phyloP scores from a whole-genome alignment of 2,797 vertebrate genomes.

The Lithobates pipiens region DNA sequence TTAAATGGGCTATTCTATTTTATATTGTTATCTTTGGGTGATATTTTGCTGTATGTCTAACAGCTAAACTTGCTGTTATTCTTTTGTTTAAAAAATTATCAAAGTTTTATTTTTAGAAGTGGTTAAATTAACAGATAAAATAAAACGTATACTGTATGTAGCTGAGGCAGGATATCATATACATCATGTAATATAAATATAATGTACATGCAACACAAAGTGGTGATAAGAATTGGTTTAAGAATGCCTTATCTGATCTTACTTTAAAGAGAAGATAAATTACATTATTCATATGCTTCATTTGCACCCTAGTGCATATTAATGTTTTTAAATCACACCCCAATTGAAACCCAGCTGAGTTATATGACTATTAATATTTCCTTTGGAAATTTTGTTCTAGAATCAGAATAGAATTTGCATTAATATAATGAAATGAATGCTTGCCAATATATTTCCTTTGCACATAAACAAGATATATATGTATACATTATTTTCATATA shows the following conservation, averaged over 20 bases:
- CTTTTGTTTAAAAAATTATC: neutral
- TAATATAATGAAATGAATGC: constrained; percentile 24
- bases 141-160: neutral
- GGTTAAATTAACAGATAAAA: neutral
- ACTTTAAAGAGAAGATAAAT: neutral
- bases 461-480: constrained; percentile 28
- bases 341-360: neutral
- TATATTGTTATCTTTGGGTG: too few species aligned
- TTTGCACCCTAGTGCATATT: constrained; percentile 1
- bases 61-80: neutral
- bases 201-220: neutral
- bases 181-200: neutral
- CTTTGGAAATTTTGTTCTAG: constrained; percentile 7
- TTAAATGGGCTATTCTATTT: too few species aligned
- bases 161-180: neutral
- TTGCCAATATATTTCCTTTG: constrained; percentile 29
- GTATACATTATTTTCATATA: constrained; percentile 33
- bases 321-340: constrained; percentile 17
- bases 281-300: neutral
- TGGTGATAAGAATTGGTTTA: neutral
- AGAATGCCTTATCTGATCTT: neutral
- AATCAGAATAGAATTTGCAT: constrained; percentile 38
- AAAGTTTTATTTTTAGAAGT: neutral
- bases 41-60: too few species aligned
- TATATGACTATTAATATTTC: constrained; percentile 23